Base-by-base conservation (phyloP, 2,113 vertebrate species). In the Tachycineta bicolor region DNA sequence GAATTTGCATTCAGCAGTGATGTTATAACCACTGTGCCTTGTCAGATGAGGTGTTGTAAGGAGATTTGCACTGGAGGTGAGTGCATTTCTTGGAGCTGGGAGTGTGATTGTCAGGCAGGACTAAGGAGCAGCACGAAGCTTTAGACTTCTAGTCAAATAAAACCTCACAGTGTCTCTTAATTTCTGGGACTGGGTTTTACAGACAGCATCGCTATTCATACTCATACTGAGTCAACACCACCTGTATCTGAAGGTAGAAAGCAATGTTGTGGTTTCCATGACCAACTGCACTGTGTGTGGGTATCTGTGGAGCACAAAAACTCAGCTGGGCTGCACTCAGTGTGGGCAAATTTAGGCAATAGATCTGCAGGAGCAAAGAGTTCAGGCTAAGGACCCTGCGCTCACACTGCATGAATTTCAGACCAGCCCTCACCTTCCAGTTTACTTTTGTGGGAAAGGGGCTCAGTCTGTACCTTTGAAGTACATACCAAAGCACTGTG, bases 361-460 rank as follows among this genome's bases (percentile, higher is more conserved):
- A 58, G 14, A 12, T 39, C 50, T 75, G n/a, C 37, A 39, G 39
- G 44, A 55, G 12, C 20, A 33, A 50, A 77, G 5, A 41, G 17
- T 3, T 55, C 22, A 2, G 58, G 28, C 12, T 28, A 28, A 59
- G 56, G 39, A 39, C 24, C 18, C 39, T 81, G 39, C 1, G 2
- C 20, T 86, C 33, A 50, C 16, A 12, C 8, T 20, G 3, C 4
- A 2, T 0, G 1, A 10, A 25, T 55, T 71, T 68, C 29, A 41
- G 25, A 73, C 10, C 47, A 50, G 56, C 21, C 67, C 52, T 77
- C 49, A 39, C 18, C 18, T 87, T 68, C 50, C 55, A 20, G 43
- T 14, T 56, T 23, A 25, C 37, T 62, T 73, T 9, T 43, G 13
- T 46, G 17, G 78, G 8, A 46, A 70, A 75, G 50, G 10, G 14